A percentile compares a stretch with the other conserved stretches of the same genome.
Conservation (phyloP, 1,140 invertebrate genomes). For the Gonioctena quinquepunctata region DNA sequence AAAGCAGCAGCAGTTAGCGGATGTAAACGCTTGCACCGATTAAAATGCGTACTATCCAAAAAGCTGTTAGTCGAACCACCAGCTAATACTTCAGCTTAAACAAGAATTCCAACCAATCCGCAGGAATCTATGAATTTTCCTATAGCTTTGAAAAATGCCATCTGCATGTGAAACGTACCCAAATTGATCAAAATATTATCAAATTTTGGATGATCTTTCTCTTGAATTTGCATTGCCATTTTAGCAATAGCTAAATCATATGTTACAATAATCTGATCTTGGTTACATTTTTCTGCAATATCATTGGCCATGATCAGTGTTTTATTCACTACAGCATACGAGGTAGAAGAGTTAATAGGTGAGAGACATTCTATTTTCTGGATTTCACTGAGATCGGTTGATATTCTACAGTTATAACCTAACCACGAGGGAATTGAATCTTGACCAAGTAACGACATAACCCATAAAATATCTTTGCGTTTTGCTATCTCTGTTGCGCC, state of each 20-base stretch:
- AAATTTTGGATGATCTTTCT: slow-evolving; percentile 38
- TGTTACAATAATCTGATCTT: slow-evolving; percentile 36
- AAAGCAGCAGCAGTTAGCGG: slow-evolving; percentile 47
- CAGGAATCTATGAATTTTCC: slow-evolving; percentile 51
- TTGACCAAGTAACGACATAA: slow-evolving; percentile 23
- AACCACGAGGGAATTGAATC: slow-evolving; percentile 21
- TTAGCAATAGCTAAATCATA: slow-evolving; percentile 56
- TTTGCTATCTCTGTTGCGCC: slow-evolving; percentile 28
- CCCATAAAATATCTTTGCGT: slow-evolving; percentile 17
- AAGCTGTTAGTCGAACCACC: slow-evolving; percentile 52
- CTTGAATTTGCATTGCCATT: slow-evolving; percentile 53
- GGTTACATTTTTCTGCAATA: slow-evolving; percentile 30
- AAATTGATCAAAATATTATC: slow-evolving; percentile 39
- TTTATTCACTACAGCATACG: slow-evolving; percentile 41
- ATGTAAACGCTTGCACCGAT: slow-evolving; percentile 55
- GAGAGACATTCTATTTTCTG: slow-evolving; percentile 42
- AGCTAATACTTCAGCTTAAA: slow-evolving; percentile 49
- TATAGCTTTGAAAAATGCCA: slow-evolving; percentile 55
- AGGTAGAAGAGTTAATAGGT: slow-evolving; percentile 7
- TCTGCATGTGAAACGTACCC: slow-evolving; percentile 52
- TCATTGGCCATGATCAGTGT: slow-evolving; percentile 33
- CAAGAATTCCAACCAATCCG: slow-evolving; percentile 49
- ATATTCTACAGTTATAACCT: slow-evolving; percentile 17
- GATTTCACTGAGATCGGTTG: slow-evolving; percentile 51
- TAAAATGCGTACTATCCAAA: slow-evolving; percentile 54